A percentile compares a stretch with the other conserved stretches of the same genome.
phyloP scores from a whole-genome alignment of 2,113 vertebrate species.

The Lutjanus erythropterus region DNA sequence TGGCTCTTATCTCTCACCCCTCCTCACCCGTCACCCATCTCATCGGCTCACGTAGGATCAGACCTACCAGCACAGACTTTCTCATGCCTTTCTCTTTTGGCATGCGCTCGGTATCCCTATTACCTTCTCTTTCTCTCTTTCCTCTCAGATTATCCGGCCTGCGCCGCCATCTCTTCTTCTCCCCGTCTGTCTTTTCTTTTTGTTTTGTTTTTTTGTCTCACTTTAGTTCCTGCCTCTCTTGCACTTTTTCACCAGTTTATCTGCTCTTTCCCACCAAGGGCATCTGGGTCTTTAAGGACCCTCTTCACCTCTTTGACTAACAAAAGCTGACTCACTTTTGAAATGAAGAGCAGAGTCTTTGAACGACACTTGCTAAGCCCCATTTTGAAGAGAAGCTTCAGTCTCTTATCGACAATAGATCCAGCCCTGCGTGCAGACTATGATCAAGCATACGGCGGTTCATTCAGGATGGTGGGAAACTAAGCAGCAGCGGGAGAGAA shows the following conservation, averaged over 20 bases:
- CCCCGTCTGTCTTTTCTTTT: not conserved
- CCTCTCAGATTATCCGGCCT: slow-evolving; percentile 56
- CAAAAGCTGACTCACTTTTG: slow-evolving; percentile 79
- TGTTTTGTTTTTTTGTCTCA: no score
- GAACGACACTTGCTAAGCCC: slow-evolving; percentile 75
- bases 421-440: slow-evolving; percentile 53
- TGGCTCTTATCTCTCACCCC: slow-evolving; percentile 77
- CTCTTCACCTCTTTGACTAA: slow-evolving; percentile 64
- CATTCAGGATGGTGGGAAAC: slow-evolving; percentile 71
- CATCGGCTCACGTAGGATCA: slow-evolving; percentile 80
- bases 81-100: slow-evolving; percentile 69
- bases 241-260: slow-evolving; percentile 55
- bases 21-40: slow-evolving; percentile 74
- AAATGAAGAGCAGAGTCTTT: slow-evolving; percentile 74
- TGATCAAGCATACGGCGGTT: slow-evolving; percentile 58
- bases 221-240: no score
- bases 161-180: not conserved
- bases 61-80: slow-evolving; percentile 68
- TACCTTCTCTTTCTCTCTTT: slow-evolving; percentile 64
- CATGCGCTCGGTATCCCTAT: slow-evolving; percentile 57
- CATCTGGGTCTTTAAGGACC: slow-evolving; percentile 65
- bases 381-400: slow-evolving; percentile 73
- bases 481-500: slow-evolving; percentile 51
- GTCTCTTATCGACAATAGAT: slow-evolving; percentile 76
- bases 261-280: slow-evolving; percentile 62